These are phyloP conservation scores for Zalophus californianus DNA, from an alignment of 2,797 vertebrate species.

Conservation along the genomic window DNA sequence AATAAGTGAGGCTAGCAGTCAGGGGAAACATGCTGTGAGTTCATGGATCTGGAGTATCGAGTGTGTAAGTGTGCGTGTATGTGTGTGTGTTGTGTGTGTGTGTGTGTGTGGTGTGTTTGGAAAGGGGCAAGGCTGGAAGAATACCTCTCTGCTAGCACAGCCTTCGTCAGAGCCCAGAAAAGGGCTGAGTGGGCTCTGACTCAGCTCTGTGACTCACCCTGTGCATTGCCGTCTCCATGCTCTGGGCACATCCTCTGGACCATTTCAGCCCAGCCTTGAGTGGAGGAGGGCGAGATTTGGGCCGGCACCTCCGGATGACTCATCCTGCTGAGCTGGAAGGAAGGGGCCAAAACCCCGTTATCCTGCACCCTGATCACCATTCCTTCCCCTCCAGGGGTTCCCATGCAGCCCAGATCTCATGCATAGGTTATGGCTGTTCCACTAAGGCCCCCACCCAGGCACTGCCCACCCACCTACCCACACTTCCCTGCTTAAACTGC, in stretches of 20 bases:
- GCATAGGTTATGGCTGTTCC: background rate
- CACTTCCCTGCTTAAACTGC: background rate
- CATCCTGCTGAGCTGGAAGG: slow-evolving; percentile 69
- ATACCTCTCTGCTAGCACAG: background rate
- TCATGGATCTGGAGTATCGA: background rate
- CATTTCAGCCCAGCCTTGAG: slow-evolving; percentile 51
- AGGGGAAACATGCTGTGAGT: slow-evolving; percentile 2
- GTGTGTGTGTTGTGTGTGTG: background rate
- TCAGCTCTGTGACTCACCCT: slow-evolving; percentile 79
- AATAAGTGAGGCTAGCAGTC: slow-evolving; percentile 9
- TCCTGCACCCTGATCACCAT: background rate
- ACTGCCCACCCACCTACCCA: background rate
- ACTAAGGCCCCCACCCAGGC: background rate
- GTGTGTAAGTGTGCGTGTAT: background rate
- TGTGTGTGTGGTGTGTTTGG: background rate
- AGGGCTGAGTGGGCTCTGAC: slow-evolving; percentile 80
- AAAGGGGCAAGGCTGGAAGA: slow-evolving; percentile 13
- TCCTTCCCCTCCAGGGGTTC: background rate
- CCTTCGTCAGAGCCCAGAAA: slow-evolving; percentile 70
- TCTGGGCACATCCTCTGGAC: slow-evolving; percentile 65
- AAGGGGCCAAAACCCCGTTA: background rate
- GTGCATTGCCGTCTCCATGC: background rate
- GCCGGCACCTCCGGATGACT: slow-evolving; percentile 65
- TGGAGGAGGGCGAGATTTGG: slow-evolving; percentile 60
- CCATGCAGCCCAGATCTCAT: background rate